Evolutionary conservation across 1,140 invertebrate genomes (phyloP), one percentile per base, ranked within the genome.

Genomic region (Drosophila miranda): DNA sequence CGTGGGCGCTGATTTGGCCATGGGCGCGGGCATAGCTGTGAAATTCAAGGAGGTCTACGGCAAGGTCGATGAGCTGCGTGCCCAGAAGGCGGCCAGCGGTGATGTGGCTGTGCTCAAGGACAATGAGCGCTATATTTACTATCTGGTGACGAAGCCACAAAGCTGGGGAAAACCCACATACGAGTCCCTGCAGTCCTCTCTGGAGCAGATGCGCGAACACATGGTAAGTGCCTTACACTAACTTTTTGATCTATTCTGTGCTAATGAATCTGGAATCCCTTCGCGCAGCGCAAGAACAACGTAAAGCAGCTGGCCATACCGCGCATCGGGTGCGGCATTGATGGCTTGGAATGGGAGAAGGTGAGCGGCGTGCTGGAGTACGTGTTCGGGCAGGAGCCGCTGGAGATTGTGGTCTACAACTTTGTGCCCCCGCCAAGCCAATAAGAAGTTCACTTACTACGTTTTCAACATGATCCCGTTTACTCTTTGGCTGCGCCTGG

Each of bases 1-100:
- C 90, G 93, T 95, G 19, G 94, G 92, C 68, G 92, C 92, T 50
- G 94, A 95, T 82, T 81, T 93, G 30, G 89, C 78, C 2, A 94
- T 95, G 94, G 93, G 93, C 1, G 93, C 93, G 60, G 94, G 94
- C 19, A 94, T 95, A 57, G 94, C 94, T 2, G 92, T 93, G 1
- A 68, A 91, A 14, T 94, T 90, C 53, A 90, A 89, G 52, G 59
- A 89, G 59, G 61, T 83, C n/a, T 92, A 91, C 53, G 91, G 91
- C 54, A 70, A 80, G 43, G 78, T 92, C 11, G 84, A 91, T 30
- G 78, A 91, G 28, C 56, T 92, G n/a, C 52, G 48, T 2, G 51
- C 68, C 7, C 89, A 91, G 26, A 72, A 75, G 7, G 84, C 75
- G 28, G 80, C 71, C 70, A 79, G 89, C 50, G 94, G 94, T 7